Conservation (phyloP, 2,113 vertebrate species). For the Naja naja region DNA sequence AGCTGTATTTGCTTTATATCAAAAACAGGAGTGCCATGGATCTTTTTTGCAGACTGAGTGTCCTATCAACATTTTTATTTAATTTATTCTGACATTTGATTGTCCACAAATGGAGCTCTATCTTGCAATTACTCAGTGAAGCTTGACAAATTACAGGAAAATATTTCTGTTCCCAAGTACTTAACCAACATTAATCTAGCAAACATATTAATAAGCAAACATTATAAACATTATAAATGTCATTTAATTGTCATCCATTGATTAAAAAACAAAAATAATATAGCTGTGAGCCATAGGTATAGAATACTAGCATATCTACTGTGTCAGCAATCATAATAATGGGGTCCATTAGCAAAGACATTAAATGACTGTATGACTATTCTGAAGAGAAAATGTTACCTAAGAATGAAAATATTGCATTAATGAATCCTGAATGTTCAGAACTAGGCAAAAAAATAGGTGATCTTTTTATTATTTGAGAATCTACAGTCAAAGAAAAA, state of each 20-base stretch:
- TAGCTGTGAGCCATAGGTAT: conserved; percentile 33
- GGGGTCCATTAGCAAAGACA: conserved; percentile 5
- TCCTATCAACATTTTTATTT: conserved; percentile 47
- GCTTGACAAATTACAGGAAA: conserved; percentile 39
- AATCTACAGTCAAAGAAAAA: background rate
- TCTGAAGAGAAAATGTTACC: background rate
- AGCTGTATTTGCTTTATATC: background rate
- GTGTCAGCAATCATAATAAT: conserved; percentile 31
- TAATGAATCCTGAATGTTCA: background rate
- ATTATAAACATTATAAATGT: conserved; percentile 32
- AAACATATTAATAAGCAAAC: conserved; percentile 44
- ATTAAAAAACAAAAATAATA: conserved; percentile 56
- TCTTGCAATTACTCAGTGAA: conserved; percentile 47
- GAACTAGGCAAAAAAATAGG: background rate
- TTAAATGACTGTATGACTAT: conserved; percentile 23
- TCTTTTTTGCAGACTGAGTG: background rate
- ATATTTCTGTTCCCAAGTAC: conserved; percentile 60
- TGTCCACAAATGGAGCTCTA: conserved; percentile 58
- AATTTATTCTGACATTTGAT: conserved; percentile 52
- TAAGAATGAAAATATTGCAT: background rate
- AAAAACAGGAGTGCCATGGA: background rate
- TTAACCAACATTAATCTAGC: conserved; percentile 56
- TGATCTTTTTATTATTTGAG: background rate
- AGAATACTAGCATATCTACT: background rate
- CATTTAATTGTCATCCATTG: conserved; percentile 47